phyloP scores from a whole-genome alignment of 1,140 invertebrate species.

The Drosophila lacteicornis region DNA sequence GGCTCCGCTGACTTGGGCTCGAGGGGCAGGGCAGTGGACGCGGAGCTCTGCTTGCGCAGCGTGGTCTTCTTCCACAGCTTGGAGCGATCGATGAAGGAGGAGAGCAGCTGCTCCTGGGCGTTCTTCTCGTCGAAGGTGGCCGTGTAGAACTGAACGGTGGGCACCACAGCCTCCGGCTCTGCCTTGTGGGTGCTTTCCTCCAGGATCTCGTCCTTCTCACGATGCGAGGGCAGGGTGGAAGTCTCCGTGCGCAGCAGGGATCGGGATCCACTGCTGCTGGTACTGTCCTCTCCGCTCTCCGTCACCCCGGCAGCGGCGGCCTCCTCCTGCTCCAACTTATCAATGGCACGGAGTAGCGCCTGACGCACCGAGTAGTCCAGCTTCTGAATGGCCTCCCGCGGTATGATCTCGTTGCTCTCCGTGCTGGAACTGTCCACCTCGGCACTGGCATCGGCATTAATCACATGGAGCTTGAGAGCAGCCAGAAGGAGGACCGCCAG shows the following conservation, averaged over 20 bases:
- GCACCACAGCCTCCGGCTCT: conserved; percentile 66
- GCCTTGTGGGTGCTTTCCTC: conserved; percentile 74
- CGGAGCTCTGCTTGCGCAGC: conserved; percentile 39
- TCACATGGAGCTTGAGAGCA: conserved; percentile 60
- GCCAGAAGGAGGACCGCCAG: conserved; percentile 58
- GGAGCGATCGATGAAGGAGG: conserved; percentile 77
- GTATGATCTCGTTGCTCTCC: conserved; percentile 85
- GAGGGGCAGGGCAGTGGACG: conserved; percentile 7
- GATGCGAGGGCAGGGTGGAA: conserved; percentile 55
- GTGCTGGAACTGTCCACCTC: conserved; percentile 84
- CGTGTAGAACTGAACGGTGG: conserved; percentile 82
- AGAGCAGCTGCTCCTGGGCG: conserved; percentile 75
- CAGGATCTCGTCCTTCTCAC: conserved; percentile 74
- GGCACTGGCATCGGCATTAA: conserved; percentile 29
- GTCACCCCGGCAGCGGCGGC: conserved; percentile 66
- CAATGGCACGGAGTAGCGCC: conserved; percentile 89
- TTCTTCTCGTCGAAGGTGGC: conserved; percentile 80
- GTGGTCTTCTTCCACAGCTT: conserved; percentile 76
- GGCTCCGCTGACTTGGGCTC: conserved; percentile 22
- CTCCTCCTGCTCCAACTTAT: conserved; percentile 88
- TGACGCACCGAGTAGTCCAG: conserved; percentile 89
- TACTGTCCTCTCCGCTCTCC: conserved; percentile 41
- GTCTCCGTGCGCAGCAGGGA: conserved; percentile 29
- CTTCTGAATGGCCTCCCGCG: conserved; percentile 86
- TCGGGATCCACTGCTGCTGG: conserved; percentile 19